Conservation (phyloP, 2,797 vertebrate species). For the Molossus molossus region DNA sequence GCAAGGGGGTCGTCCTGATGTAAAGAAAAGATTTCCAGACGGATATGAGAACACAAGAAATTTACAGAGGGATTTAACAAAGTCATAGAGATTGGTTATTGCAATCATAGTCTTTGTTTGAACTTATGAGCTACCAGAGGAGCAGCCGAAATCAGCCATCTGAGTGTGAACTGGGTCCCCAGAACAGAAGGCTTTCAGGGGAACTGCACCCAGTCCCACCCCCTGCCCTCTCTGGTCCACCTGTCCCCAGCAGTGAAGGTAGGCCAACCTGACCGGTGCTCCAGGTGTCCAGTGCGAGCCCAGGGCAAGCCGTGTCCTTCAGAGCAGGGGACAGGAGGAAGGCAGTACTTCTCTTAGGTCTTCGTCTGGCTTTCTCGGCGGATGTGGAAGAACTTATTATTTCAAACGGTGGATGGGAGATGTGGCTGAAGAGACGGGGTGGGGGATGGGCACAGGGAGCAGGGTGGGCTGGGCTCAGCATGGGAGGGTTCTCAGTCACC, state of each 20-base stretch:
- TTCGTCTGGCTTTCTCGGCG: neutral
- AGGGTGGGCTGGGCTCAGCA: no score
- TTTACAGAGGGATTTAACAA: neutral
- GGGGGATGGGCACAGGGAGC: no score
- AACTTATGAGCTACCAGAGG: neutral
- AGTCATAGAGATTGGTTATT: neutral
- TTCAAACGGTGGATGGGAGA: neutral
- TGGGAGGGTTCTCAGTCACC: fast-evolving
- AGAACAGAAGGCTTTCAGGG: neutral
- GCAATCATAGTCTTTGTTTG: neutral
- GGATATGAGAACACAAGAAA: neutral
- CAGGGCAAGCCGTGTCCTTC: neutral
- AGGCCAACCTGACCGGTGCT: neutral
- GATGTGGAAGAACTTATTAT: neutral
- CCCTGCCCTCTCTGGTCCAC: neutral
- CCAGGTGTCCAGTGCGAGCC: neutral
- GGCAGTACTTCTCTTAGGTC: neutral
- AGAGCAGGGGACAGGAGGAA: neutral
- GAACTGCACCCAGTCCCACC: neutral
- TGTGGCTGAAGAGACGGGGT: neutral
- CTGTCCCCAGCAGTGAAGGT: neutral
- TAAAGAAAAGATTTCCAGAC: neutral
- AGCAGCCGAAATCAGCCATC: neutral
- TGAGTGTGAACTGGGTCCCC: neutral
- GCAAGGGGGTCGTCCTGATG: neutral